These are phyloP conservation scores for Morus bassanus DNA, from an alignment of 2,797 vertebrate species.

Conservation along the genomic window DNA sequence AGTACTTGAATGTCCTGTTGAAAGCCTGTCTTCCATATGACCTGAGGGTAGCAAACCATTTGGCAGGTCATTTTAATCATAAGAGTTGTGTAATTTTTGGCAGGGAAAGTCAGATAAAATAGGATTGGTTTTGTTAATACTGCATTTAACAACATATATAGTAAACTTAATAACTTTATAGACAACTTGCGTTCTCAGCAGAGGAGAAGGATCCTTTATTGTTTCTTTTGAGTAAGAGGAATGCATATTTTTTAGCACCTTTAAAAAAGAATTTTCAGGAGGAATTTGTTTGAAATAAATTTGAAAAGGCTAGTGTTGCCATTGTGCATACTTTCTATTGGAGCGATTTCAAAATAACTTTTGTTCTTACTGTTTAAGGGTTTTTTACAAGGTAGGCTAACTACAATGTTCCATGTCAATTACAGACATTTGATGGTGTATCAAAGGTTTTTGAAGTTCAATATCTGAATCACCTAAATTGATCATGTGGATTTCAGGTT, in stretches of 20 bases:
- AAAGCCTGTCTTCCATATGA: not conserved
- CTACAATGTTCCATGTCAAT: not conserved
- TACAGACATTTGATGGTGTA: not conserved
- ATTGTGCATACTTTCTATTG: not conserved
- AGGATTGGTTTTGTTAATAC: not conserved
- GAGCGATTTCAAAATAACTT: not conserved
- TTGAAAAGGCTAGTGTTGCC: not conserved
- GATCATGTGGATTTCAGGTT: not conserved
- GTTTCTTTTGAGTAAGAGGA: not conserved
- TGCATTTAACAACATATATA: not conserved
- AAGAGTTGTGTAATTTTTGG: not conserved
- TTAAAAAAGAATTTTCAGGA: not conserved
- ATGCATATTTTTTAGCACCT: not conserved
- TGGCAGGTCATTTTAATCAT: not conserved
- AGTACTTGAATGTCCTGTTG: not conserved
- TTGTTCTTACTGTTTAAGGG: not conserved
- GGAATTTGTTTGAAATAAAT: not conserved
- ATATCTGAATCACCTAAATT: not conserved
- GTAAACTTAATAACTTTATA: not conserved
- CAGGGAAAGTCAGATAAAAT: not conserved
- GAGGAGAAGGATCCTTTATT: not conserved
- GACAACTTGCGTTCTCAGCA: not conserved
- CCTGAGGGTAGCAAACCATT: not conserved
- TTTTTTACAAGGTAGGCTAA: not conserved
- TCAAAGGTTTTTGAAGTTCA: not conserved